phyloP scores from a whole-genome alignment of 2,113 vertebrate genomes.

The Parotia lawesii region DNA sequence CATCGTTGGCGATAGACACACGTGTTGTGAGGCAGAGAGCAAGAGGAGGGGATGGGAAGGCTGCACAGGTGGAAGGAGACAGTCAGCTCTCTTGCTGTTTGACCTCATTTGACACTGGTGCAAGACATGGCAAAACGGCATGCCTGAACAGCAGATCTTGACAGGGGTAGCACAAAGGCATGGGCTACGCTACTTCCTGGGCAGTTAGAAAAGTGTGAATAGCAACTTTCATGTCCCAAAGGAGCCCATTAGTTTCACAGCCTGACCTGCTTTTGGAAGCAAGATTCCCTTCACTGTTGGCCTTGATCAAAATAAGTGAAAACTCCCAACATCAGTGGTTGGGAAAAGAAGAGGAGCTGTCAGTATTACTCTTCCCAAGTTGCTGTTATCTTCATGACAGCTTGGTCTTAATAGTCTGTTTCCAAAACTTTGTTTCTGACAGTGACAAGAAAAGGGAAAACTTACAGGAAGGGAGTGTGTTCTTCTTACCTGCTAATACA shows the following conservation, averaged over 20 bases:
- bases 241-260: conserved; percentile 51
- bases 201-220: neutral
- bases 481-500: neutral
- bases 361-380: neutral
- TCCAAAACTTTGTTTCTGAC: conserved; percentile 14
- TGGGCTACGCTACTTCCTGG: neutral
- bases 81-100: neutral
- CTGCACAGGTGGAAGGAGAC: neutral
- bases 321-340: neutral
- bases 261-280: conserved; percentile 43
- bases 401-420: conserved; percentile 14
- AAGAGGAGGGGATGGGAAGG: neutral
- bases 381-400: neutral
- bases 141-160: neutral
- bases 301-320: conserved; percentile 39
- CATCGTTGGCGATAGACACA: neutral
- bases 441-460: neutral
- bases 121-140: neutral
- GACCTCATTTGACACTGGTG: neutral
- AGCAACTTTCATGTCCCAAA: neutral
- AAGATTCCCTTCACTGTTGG: neutral
- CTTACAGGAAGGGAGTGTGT: neutral
- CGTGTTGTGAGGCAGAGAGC: neutral
- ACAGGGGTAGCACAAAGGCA: neutral
- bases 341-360: conserved; percentile 24